Evolutionary conservation across 2,888 invertebrate genomes (phyloP), one percentile per base, ranked within the genome.

Genomic region (Acleris cristana): DNA sequence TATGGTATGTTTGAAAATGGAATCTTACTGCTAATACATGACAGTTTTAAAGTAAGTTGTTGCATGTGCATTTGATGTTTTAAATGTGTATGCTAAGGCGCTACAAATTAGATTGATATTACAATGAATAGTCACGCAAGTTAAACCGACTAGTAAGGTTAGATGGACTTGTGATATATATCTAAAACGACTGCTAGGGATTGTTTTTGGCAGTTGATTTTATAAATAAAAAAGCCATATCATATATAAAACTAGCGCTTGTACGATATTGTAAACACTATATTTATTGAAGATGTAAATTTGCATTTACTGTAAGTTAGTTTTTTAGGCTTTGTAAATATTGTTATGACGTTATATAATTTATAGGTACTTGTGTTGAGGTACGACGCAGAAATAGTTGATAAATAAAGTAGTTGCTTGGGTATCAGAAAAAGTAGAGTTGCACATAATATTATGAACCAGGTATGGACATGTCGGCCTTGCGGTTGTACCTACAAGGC

Each of bases 341-440:
- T 92, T 92, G 92, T 92, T 92, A 92, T 83, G 89, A 91, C 86
- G 92, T 92, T 92, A 92, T 90, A 92, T 92, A 92, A 92, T 92
- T 92, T 92, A 92, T 92, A 92, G 92, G 89, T 90, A 86, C 79
- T 81, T 73, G 78, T 80, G 86, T 88, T 89, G 84, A 83, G 83
- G 83, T 78, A 85, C 79, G 84, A 84, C 80, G 82, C 86, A 81
- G 73, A 79, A 82, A 85, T 88, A 87, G 86, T 81, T 79, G 84
- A 78, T 84, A 81, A 77, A 86, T 89, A 89, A 89, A 82, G 87
- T 90, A 92, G 74, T 79, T 75, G 89, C 90, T 89, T 89, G 79
- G 78, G 78, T 78, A 84, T 82, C 80, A 82, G 76, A 87, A 83
- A 80, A 82, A 84, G 86, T 92, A 90, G 89, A 78, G 71, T 76